Base-by-base conservation (phyloP, 2,888 invertebrate genomes). In the Volucella inflata region DNA sequence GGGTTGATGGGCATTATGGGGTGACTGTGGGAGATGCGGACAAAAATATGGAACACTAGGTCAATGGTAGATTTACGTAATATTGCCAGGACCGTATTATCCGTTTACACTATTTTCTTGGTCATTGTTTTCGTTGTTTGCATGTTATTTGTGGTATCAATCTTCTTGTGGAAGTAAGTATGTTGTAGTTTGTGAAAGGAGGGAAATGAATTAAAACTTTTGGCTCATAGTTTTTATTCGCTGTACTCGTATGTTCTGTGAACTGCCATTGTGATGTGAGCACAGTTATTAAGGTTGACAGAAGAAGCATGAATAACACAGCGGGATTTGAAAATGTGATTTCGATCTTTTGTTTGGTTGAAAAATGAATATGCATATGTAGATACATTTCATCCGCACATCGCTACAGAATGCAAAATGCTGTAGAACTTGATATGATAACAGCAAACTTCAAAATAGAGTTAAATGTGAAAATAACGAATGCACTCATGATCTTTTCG, bases 21-120 rank as follows among this genome's bases (percentile, higher is more conserved):
- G 30, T 11, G 40, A 6, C 4, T 21, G 0, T 21, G 21, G 21
- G 17, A 62, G n/a, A 30, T 46, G 38, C 51, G 57, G 42, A 38
- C 53, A 59, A 12, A 42, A 76, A 84, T 78, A 38, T 80, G 65
- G 84, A 75, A 21, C 67, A 84, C 75, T 84, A 44, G 84, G 84
- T 84, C 84, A 84, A 84, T 84, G 84, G 84, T 79, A 65, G 72
- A 64, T 62, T 68, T 71, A 71, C 65, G 48, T 71, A 57, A 70
- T 75, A 38, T 36, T 57, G 44, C 42, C 55, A 17, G n/a, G 51
- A 55, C 44, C 40, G 36, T 71, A 67, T 44, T 59, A 57, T 75
- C 53, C 57, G 21, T 40, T 36, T 55, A 46, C 38, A 46, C 8
- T 46, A 30, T 59, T 57, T 62, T 55, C 14, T 64, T 64, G 74